These are phyloP conservation scores for Sebastes oblongus DNA, from an alignment of 2,797 vertebrate genomes.

Conservation along the genomic window DNA sequence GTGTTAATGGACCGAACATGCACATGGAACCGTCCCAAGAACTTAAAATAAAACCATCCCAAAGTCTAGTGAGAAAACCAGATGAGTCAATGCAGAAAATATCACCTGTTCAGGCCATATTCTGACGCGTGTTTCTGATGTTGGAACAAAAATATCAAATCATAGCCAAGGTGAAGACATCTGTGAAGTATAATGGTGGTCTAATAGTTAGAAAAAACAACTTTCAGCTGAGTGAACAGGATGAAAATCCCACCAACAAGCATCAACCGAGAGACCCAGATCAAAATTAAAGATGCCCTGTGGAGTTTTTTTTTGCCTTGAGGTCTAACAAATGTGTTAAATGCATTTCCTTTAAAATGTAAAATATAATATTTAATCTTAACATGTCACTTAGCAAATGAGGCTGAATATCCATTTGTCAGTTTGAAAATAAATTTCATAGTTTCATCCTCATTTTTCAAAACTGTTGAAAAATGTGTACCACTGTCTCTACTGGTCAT, in stretches of 20 bases:
- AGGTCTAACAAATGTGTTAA: neutral
- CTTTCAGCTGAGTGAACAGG: neutral
- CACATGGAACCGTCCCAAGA: conserved; percentile 8
- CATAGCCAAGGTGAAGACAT: neutral
- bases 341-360: neutral
- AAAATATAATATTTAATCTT: neutral
- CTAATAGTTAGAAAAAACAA: neutral
- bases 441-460: neutral
- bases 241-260: neutral
- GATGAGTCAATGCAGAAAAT: neutral
- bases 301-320: neutral
- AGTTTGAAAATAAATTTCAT: neutral
- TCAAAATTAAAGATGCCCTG: neutral
- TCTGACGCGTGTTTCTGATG: neutral
- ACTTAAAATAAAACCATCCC: neutral
- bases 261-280: neutral
- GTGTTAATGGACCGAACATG: conserved; percentile 35
- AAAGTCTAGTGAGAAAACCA: conserved; percentile 29
- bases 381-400: neutral
- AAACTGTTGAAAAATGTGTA: neutral
- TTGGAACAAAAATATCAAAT: conserved; percentile 2
- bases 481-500: neutral
- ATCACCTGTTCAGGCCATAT: neutral
- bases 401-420: neutral
- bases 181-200: neutral